Conservation (phyloP, 2,113 vertebrate genomes). For the Actinemys pallida region DNA sequence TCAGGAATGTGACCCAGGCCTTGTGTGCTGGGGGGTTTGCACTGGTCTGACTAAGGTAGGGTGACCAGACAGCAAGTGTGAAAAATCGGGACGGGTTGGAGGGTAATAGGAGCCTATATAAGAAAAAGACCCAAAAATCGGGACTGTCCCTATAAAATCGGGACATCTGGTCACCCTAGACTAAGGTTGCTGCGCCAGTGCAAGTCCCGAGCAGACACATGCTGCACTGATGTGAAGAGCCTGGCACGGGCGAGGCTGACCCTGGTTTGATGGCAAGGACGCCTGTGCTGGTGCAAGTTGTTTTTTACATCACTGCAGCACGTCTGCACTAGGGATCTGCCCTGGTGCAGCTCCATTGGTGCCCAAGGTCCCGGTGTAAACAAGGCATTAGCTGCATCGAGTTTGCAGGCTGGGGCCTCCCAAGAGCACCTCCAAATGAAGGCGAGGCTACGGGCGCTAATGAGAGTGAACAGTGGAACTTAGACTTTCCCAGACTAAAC, state of each 20-base stretch:
- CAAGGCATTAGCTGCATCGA: not conserved
- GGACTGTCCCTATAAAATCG: too few species aligned
- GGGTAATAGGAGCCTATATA: too few species aligned
- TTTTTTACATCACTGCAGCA: not conserved
- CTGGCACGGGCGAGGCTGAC: not conserved
- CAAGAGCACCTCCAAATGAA: not conserved
- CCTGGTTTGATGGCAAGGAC: fast-evolving
- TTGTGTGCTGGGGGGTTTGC: not conserved
- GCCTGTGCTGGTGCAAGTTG: not conserved
- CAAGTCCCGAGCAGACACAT: not conserved
- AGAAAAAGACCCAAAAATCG: too few species aligned
- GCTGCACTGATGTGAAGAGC: fast-evolving
- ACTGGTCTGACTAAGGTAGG: not conserved
- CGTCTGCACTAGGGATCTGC: not conserved
- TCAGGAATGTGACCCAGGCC: not conserved
- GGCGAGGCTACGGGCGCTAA: not conserved
- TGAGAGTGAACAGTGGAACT: not conserved
- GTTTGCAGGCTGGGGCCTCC: not conserved
- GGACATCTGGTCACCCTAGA: not conserved
- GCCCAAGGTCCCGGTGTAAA: not conserved
- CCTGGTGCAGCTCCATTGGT: not conserved
- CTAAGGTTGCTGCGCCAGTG: not conserved
- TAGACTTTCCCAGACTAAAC: not conserved
- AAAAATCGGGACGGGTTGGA: too few species aligned
- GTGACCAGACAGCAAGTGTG: too few species aligned